Conservation (phyloP, 2,888 invertebrate species). For the Sesamia inferens region DNA sequence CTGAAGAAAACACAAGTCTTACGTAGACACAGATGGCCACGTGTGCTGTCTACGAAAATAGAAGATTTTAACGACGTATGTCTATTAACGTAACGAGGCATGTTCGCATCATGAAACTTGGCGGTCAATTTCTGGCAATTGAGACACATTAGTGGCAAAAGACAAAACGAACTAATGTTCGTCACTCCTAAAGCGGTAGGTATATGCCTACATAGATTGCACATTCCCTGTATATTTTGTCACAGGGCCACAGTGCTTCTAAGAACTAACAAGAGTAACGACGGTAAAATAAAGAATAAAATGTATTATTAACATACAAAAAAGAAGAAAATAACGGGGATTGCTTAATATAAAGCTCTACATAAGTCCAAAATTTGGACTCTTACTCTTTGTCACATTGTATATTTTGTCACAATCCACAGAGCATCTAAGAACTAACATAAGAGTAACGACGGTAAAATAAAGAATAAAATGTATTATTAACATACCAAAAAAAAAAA, state of each 20-base stretch:
- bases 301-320: no score
- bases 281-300: neutral
- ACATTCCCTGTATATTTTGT: neutral
- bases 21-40: constrained; percentile 37
- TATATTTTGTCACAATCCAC: no score
- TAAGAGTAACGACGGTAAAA: no score
- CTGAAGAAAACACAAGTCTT: constrained; percentile 29
- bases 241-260: no score
- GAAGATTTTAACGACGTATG: constrained; percentile 32
- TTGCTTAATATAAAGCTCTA: no score
- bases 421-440: no score
- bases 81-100: constrained; percentile 37
- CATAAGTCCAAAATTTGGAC: no score
- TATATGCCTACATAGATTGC: neutral
- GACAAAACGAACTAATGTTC: constrained; percentile 1
- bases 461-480: no score
- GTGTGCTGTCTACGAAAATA: constrained; percentile 47
- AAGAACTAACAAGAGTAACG: neutral
- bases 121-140: constrained; percentile 15
- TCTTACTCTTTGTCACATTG: no score
- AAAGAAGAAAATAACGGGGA: no score
- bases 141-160: constrained; percentile 2
- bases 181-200: neutral
- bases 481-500: no score
- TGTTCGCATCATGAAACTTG: constrained; percentile 40